phyloP scores from a whole-genome alignment of 2,797 vertebrate genomes.

The Typhlichthys subterraneus region DNA sequence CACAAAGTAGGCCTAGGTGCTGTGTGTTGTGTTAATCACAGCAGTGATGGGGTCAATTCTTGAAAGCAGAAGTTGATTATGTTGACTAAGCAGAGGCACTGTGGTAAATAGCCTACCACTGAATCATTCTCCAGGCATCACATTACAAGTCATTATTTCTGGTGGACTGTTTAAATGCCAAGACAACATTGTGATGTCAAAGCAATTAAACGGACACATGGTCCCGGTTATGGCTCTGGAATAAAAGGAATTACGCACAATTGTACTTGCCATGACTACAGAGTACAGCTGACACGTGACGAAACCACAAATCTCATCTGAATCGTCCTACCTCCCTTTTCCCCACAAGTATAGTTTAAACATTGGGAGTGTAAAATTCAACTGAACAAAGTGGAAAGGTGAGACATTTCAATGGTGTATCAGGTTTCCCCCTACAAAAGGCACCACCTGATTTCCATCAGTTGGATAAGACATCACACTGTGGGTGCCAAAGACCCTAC shows the following conservation, averaged over 20 bases:
- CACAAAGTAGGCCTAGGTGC: constrained; percentile 19
- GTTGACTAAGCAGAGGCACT: constrained; percentile 35
- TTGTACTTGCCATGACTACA: constrained; percentile 59
- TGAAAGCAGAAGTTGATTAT: constrained; percentile 21
- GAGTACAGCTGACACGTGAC: constrained; percentile 64
- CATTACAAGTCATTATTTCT: constrained; percentile 55
- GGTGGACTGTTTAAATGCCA: constrained; percentile 65
- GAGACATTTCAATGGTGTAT: constrained; percentile 53
- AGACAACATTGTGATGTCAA: constrained; percentile 49
- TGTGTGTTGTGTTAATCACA: constrained; percentile 53
- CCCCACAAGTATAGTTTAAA: constrained; percentile 51
- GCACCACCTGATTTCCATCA: constrained; percentile 49
- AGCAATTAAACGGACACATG: constrained; percentile 67
- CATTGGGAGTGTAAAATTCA: constrained; percentile 44
- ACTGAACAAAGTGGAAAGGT: constrained; percentile 42
- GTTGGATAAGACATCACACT: constrained; percentile 36
- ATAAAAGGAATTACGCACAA: constrained; percentile 62
- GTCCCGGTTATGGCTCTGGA: constrained; percentile 59
- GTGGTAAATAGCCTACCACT: constrained; percentile 36
- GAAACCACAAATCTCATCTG: constrained; percentile 70
- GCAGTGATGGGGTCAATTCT: constrained; percentile 19
- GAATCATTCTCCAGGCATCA: constrained; percentile 45
- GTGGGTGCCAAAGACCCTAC: constrained; percentile 29
- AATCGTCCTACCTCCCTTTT: constrained; percentile 67
- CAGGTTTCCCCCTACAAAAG: constrained; percentile 51